Evolutionary conservation across 2,113 vertebrate genomes (phyloP).

Genomic region (Dipodomys stephensi): DNA sequence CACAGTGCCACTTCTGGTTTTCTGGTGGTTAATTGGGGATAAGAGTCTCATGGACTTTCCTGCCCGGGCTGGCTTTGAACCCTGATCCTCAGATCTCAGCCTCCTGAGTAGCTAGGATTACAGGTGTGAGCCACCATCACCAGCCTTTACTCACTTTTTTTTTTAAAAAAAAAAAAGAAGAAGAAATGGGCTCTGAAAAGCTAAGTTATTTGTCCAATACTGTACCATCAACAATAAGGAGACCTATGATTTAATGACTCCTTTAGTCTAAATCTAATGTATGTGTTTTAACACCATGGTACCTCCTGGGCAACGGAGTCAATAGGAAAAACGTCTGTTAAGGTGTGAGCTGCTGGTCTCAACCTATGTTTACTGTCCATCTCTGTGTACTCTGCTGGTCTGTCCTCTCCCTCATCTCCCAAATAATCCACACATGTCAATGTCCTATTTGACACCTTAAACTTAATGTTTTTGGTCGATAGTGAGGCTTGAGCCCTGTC

Average conservation of each 20-base stretch:
- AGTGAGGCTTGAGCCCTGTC: no score
- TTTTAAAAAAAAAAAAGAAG: no score
- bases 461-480: neutral
- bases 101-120: no score
- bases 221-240: neutral
- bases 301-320: neutral
- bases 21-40: no score
- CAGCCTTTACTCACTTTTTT: no score
- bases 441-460: neutral
- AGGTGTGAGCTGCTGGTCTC: neutral
- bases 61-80: no score
- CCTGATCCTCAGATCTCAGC: no score
- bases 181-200: neutral
- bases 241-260: neutral
- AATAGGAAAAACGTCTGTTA: neutral
- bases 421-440: neutral
- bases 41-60: no score
- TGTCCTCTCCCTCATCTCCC: neutral
- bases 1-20: no score
- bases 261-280: conserved; percentile 1
- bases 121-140: no score
- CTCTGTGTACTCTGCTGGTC: neutral
- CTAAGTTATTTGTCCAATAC: conserved; percentile 7
- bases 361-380: neutral
- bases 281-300: neutral